Evolutionary conservation across 2,113 vertebrate species (phyloP).

Genomic region (Neofelis nebulosa): DNA sequence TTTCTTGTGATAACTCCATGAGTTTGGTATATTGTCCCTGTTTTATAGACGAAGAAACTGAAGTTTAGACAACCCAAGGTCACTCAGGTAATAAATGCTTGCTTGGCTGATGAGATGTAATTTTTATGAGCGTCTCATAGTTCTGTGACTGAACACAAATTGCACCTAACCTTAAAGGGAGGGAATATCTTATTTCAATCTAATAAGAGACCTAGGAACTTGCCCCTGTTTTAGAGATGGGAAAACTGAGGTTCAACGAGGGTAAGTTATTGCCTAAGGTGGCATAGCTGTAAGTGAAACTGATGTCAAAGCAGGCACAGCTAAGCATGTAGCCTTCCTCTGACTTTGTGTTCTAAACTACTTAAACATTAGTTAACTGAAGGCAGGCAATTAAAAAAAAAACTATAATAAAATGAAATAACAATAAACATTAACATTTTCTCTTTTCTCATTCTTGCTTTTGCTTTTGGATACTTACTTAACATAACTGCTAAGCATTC

Average conservation of each 20-base stretch:
- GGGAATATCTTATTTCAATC: not conserved
- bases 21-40: not conserved
- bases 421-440: not conserved
- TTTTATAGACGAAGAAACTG: not conserved
- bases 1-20: not conserved
- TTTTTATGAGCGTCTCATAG: not conserved
- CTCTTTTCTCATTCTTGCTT: conserved; percentile 36
- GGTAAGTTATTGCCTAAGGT: not conserved
- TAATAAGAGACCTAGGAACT: not conserved
- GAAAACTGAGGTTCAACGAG: not conserved
- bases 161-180: not conserved
- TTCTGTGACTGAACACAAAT: conserved; percentile 4
- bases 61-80: not conserved
- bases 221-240: not conserved
- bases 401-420: not conserved
- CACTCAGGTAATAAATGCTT: not conserved
- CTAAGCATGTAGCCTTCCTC: not conserved
- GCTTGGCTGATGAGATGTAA: not conserved
- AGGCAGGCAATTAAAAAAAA: not conserved
- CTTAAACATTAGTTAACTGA: not conserved
- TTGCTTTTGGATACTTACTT: conserved; percentile 19
- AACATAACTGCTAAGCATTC: not conserved
- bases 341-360: not conserved
- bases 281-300: not conserved
- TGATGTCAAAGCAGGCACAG: not conserved